These are phyloP conservation scores for Pseudochirops cupreus DNA, from an alignment of 2,797 vertebrate genomes.

Conservation along the genomic window DNA sequence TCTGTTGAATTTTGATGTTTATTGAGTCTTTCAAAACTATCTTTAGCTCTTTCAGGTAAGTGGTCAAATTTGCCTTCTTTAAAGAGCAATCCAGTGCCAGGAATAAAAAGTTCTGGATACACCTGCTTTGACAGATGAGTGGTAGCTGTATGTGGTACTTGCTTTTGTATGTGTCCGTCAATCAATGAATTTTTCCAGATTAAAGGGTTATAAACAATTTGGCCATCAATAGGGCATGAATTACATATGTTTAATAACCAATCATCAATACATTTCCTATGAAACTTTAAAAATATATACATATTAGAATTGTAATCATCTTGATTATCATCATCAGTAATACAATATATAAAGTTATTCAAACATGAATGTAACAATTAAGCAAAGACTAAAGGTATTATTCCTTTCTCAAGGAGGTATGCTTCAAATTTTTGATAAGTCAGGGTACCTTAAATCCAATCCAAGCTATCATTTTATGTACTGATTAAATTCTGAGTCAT, in stretches of 20 bases:
- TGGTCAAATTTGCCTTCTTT: slow-evolving; percentile 59
- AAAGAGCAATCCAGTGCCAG: slow-evolving; percentile 81
- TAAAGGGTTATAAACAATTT: slow-evolving; percentile 84
- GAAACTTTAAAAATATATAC: slow-evolving; percentile 84
- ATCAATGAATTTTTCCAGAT: slow-evolving; percentile 71
- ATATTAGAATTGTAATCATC: slow-evolving; percentile 4
- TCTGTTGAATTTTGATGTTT: slow-evolving; percentile 48
- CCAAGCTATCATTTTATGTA: background rate
- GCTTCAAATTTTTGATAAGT: background rate
- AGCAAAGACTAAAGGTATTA: slow-evolving; percentile 24
- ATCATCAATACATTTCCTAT: slow-evolving; percentile 85
- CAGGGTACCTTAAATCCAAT: slow-evolving; percentile 23
- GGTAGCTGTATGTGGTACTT: slow-evolving; percentile 26
- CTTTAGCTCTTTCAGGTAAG: slow-evolving; percentile 37
- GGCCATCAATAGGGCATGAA: slow-evolving; percentile 87
- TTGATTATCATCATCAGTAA: slow-evolving; percentile 5
- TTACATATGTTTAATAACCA: slow-evolving; percentile 83
- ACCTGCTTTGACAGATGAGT: slow-evolving; percentile 61
- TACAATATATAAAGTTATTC: background rate
- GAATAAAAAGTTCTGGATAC: slow-evolving; percentile 81
- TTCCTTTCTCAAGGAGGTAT: slow-evolving; percentile 49
- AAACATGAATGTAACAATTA: slow-evolving; percentile 22
- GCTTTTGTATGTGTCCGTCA: slow-evolving; percentile 55
- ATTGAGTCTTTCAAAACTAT: slow-evolving; percentile 50
- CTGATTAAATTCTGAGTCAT: slow-evolving; percentile 39